phyloP scores from a whole-genome alignment of 2,797 vertebrate genomes.

The Eutrigla gurnardus region DNA sequence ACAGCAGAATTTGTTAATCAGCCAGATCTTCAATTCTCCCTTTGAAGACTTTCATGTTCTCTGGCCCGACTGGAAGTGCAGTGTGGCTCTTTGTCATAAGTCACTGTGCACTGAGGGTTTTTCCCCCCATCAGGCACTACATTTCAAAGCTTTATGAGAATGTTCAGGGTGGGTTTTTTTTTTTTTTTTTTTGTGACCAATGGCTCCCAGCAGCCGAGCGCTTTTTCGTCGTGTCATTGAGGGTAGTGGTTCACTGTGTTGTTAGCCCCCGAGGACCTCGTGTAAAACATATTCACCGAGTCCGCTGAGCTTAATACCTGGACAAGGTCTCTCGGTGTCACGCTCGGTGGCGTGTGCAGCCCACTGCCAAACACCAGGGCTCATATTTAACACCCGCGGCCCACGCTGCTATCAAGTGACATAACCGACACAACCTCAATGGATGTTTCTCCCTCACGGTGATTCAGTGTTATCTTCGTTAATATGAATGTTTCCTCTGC shows the following conservation, averaged over 20 bases:
- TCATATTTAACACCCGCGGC: slow-evolving; percentile 50
- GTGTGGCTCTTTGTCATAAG: slow-evolving; percentile 5
- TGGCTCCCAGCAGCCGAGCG: slow-evolving; percentile 33
- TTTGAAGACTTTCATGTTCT: slow-evolving; percentile 22
- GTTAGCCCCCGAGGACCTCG: slow-evolving; percentile 47
- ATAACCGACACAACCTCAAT: slow-evolving; percentile 40
- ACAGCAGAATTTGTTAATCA: slow-evolving; percentile 53
- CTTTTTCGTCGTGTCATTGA: slow-evolving; percentile 52
- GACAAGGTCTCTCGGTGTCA: slow-evolving; percentile 53
- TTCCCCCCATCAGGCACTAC: slow-evolving; percentile 11
- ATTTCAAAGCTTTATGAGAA: slow-evolving; percentile 53
- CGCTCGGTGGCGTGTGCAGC: slow-evolving; percentile 3
- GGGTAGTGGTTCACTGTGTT: slow-evolving; percentile 41
- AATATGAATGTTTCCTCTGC: slow-evolving; percentile 31
- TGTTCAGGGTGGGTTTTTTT: slow-evolving; percentile 1
- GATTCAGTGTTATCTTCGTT: slow-evolving; percentile 26
- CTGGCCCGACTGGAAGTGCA: slow-evolving; percentile 7
- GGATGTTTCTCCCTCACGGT: slow-evolving; percentile 23
- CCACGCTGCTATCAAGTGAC: slow-evolving; percentile 31
- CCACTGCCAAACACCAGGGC: slow-evolving; percentile 39
- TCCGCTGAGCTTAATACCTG: slow-evolving; percentile 62
- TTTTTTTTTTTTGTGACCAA: slow-evolving; percentile 21
- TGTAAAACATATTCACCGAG: slow-evolving; percentile 65
- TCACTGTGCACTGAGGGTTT: slow-evolving; percentile 23
- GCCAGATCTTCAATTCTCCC: slow-evolving; percentile 23